Conservation (phyloP, 2,888 invertebrate genomes). For the Synergus laeviventris region DNA sequence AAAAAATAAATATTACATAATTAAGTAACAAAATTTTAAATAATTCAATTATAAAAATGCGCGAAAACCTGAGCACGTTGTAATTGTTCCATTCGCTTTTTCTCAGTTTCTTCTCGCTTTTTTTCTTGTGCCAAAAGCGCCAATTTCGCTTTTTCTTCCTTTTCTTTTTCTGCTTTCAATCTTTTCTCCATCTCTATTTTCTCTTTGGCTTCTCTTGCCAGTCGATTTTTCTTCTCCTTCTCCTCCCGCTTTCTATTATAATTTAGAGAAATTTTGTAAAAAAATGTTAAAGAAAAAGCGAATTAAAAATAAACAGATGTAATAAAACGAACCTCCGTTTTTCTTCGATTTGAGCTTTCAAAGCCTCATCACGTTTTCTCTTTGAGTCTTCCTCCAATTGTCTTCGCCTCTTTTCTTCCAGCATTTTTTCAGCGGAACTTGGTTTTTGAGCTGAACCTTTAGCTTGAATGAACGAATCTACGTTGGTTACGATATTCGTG, state of each 20-base stretch:
- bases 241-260: constrained; percentile 76
- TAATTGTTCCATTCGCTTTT: constrained; percentile 66
- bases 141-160: constrained; percentile 71
- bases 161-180: constrained; percentile 74
- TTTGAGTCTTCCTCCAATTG: constrained; percentile 77
- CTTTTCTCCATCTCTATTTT: constrained; percentile 76
- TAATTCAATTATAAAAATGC: not conserved
- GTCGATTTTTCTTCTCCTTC: constrained; percentile 79
- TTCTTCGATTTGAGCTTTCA: constrained; percentile 79
- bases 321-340: constrained; percentile 76
- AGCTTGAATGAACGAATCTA: constrained; percentile 67
- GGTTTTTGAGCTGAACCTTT: constrained; percentile 66
- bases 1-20: not conserved
- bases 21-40: not conserved
- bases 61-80: constrained; percentile 66
- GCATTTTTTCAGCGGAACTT: constrained; percentile 63
- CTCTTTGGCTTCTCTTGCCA: constrained; percentile 76
- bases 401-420: constrained; percentile 71
- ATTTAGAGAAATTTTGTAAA: not conserved
- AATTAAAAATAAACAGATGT: constrained; percentile 1
- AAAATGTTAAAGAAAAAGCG: constrained; percentile 7
- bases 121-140: constrained; percentile 74
- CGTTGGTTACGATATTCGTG: constrained; percentile 63
- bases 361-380: constrained; percentile 80
- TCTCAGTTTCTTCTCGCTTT: constrained; percentile 78